Conservation (phyloP, 2,888 invertebrate genomes). For the Hypselothyrea guttata region DNA sequence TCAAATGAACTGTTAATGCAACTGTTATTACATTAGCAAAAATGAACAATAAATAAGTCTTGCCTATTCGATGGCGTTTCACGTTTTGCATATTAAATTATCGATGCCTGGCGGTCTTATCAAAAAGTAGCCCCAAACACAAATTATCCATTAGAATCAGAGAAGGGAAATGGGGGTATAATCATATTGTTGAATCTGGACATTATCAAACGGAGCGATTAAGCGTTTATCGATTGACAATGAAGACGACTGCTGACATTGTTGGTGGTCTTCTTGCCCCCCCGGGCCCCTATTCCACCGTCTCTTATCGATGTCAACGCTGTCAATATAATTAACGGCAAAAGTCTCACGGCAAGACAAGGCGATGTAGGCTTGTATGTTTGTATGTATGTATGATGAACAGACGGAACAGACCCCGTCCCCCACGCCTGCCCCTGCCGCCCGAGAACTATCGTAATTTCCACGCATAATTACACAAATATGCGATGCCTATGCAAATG, state of each 20-base stretch:
- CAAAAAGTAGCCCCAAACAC: constrained; percentile 57
- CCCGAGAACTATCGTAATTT: constrained; percentile 38
- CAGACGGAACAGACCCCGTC: neutral
- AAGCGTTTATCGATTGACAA: constrained; percentile 67
- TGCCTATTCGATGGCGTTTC: constrained; percentile 23
- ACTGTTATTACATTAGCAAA: constrained; percentile 1
- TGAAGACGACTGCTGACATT: constrained; percentile 34
- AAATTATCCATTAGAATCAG: constrained; percentile 67
- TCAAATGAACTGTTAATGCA: neutral
- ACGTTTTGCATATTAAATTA: constrained; percentile 63
- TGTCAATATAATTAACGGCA: constrained; percentile 75
- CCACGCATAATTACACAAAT: constrained; percentile 76
- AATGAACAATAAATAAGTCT: neutral
- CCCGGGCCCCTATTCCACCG: neutral
- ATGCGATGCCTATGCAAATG: constrained; percentile 65
- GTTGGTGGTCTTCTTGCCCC: constrained; percentile 54
- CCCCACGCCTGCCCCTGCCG: constrained; percentile 17
- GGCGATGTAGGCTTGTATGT: constrained; percentile 53
- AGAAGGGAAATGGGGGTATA: constrained; percentile 24
- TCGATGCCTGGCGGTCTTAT: constrained; percentile 41
- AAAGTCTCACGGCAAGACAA: constrained; percentile 65
- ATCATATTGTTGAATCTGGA: constrained; percentile 28
- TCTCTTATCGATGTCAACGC: constrained; percentile 40
- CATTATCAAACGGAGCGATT: constrained; percentile 68
- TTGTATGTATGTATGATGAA: neutral